Conservation (phyloP, 2,888 invertebrate species). For the Calliopum simillimum region DNA sequence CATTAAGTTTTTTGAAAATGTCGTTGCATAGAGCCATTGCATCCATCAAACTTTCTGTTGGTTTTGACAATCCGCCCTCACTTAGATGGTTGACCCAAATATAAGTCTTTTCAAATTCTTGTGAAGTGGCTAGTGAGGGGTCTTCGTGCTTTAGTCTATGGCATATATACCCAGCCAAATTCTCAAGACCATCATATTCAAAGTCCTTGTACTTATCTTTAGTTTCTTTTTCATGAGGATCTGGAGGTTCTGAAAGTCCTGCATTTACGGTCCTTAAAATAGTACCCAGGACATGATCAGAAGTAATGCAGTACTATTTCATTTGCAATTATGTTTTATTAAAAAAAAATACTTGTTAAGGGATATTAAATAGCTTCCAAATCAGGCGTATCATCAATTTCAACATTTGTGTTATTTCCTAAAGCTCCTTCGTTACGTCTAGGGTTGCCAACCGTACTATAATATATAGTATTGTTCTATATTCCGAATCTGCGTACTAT, state of each 20-base stretch:
- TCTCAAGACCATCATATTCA: conserved; percentile 24
- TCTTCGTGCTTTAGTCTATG: conserved; percentile 15
- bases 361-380: neutral
- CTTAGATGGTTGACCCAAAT: conserved; percentile 32
- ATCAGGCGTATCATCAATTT: neutral
- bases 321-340: no score
- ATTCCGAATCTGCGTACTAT: no score
- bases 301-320: no score
- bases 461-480: no score
- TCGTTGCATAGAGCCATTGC: conserved; percentile 12
- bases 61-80: conserved; percentile 36
- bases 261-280: neutral
- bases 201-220: conserved; percentile 15
- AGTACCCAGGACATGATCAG: no score
- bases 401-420: neutral
- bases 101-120: conserved; percentile 4
- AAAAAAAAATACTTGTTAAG: conserved; percentile 8
- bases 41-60: conserved; percentile 13
- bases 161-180: conserved; percentile 35
- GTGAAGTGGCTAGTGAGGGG: conserved; percentile 15
- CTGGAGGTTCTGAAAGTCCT: neutral
- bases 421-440: conserved; percentile 8
- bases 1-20: conserved; percentile 20
- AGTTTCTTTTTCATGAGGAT: neutral
- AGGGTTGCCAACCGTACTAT: no score